phyloP scores from a whole-genome alignment of 2,113 vertebrate species.

The Hucho hucho region DNA sequence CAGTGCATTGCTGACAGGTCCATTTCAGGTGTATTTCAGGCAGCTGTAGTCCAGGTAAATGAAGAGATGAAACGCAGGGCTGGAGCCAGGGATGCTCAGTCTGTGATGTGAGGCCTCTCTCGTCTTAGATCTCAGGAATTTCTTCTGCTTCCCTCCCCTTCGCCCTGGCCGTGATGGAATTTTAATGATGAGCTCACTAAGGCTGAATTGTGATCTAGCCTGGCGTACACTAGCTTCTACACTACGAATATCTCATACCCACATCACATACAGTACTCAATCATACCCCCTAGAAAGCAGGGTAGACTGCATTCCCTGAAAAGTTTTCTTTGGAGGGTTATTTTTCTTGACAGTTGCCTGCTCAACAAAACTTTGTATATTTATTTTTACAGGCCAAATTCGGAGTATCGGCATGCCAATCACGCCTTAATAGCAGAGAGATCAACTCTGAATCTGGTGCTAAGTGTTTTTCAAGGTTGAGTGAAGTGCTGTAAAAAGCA shows the following conservation, averaged over 20 bases:
- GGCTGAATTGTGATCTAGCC: constrained; percentile 44
- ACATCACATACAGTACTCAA: constrained; percentile 13
- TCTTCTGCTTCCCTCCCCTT: constrained; percentile 25
- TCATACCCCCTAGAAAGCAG: constrained; percentile 19
- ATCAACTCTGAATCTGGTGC: constrained; percentile 56
- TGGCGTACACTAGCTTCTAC: constrained; percentile 10
- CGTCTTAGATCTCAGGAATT: constrained; percentile 55
- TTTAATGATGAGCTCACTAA: constrained; percentile 61
- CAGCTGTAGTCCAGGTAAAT: constrained; percentile 55
- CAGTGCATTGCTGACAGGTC: constrained; percentile 43
- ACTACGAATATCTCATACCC: constrained; percentile 30
- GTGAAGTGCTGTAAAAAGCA: constrained; percentile 69
- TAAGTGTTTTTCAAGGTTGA: constrained; percentile 67
- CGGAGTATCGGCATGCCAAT: constrained; percentile 47
- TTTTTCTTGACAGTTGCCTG: constrained; percentile 48
- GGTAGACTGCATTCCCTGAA: constrained; percentile 33
- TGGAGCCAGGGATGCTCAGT: constrained; percentile 23
- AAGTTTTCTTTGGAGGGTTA: constrained; percentile 44
- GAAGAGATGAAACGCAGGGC: constrained; percentile 54
- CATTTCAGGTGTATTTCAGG: constrained; percentile 35
- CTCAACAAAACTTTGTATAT: constrained; percentile 46
- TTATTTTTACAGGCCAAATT: constrained; percentile 51
- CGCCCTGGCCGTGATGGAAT: constrained; percentile 55
- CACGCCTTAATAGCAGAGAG: constrained; percentile 49
- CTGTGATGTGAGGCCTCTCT: constrained; percentile 50